Evolutionary conservation across 2,888 invertebrate species (phyloP).

Genomic region (Cheilosia pagana): DNA sequence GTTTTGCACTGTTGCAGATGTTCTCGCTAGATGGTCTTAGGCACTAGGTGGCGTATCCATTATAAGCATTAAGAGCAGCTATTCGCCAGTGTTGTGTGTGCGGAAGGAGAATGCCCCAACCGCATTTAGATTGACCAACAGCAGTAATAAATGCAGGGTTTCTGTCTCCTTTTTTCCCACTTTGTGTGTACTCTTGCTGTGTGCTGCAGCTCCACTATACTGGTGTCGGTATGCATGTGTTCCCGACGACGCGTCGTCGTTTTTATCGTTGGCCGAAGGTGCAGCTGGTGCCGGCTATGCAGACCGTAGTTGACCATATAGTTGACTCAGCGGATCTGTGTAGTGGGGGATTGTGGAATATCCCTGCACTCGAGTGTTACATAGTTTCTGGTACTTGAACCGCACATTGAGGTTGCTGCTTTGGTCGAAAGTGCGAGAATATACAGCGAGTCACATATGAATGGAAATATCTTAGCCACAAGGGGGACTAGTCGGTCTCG

Average conservation of each 20-base stretch:
- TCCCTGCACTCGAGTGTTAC: constrained; percentile 57
- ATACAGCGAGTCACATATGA: constrained; percentile 32
- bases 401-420: constrained; percentile 62
- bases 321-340: constrained; percentile 53
- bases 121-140: constrained; percentile 75
- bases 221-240: not conserved
- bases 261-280: constrained; percentile 12
- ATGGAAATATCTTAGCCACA: constrained; percentile 57
- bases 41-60: constrained; percentile 64
- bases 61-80: constrained; percentile 66
- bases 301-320: constrained; percentile 57
- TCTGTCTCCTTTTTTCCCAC: constrained; percentile 42
- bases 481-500: not conserved
- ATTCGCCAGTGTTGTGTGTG: constrained; percentile 40
- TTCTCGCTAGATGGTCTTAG: constrained; percentile 62
- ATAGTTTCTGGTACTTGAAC: constrained; percentile 52
- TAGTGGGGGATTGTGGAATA: constrained; percentile 36
- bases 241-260: constrained; percentile 23
- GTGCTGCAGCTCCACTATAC: not conserved
- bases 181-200: constrained; percentile 37
- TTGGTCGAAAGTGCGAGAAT: constrained; percentile 61
- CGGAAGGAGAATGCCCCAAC: constrained; percentile 45
- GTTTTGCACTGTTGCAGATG: constrained; percentile 74
- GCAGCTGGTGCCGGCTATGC: constrained; percentile 56
- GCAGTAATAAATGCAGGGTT: constrained; percentile 67